These are phyloP conservation scores for Hestina assimilis DNA, from an alignment of 1,140 invertebrate genomes.

Conservation along the genomic window DNA sequence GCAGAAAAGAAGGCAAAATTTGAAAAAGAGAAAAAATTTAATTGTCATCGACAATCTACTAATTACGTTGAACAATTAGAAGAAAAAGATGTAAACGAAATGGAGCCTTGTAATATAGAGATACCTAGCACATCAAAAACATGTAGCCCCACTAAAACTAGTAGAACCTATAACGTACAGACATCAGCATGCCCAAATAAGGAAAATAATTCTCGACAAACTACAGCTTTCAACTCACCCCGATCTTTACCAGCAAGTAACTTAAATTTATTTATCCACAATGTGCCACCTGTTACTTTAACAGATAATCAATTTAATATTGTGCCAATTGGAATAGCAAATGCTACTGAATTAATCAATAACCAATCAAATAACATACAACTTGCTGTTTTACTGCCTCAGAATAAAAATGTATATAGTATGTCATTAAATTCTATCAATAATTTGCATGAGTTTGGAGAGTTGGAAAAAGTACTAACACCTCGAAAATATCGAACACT, in stretches of 20 bases:
- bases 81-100: constrained; percentile 15
- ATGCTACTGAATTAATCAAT: constrained; percentile 59
- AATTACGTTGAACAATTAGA: constrained; percentile 32
- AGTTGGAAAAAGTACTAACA: constrained; percentile 77
- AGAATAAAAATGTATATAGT: constrained; percentile 65
- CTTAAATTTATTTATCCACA: constrained; percentile 71
- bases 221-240: constrained; percentile 66
- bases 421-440: constrained; percentile 61
- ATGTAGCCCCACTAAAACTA: constrained; percentile 61
- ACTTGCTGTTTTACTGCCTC: constrained; percentile 79
- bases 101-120: constrained; percentile 4
- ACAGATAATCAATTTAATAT: constrained; percentile 68
- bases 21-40: constrained; percentile 77
- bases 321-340: constrained; percentile 67
- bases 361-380: constrained; percentile 70
- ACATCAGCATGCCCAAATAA: constrained; percentile 64
- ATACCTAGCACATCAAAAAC: constrained; percentile 40
- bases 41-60: constrained; percentile 48
- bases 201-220: constrained; percentile 58
- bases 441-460: constrained; percentile 45
- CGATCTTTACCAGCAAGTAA: constrained; percentile 57
- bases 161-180: constrained; percentile 64
- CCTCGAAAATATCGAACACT: constrained; percentile 80
- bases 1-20: constrained; percentile 80
- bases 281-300: constrained; percentile 60